Evolutionary conservation across 1,140 invertebrate genomes (phyloP).

Genomic region (Drosophila tsacasi): DNA sequence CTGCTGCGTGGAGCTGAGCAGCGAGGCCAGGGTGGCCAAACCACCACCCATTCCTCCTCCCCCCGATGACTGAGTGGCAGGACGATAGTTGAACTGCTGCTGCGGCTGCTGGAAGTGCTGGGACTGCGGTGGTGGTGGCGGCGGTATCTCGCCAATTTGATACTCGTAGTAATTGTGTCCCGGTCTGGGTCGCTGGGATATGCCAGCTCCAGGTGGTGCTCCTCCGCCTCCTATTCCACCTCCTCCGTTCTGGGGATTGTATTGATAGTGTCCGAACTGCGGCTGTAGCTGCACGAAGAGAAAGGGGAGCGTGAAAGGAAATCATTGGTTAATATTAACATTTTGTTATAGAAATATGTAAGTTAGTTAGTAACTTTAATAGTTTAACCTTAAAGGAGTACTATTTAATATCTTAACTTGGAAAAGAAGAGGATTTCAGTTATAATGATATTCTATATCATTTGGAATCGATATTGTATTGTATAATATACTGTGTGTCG

Average conservation of each 20-base stretch:
- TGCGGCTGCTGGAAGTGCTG: constrained; percentile 50
- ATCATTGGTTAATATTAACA: background rate
- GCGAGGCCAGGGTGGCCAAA: constrained; percentile 72
- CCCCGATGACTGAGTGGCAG: constrained; percentile 42
- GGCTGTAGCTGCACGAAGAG: constrained; percentile 11
- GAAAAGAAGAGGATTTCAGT: no score
- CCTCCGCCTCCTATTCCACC: background rate
- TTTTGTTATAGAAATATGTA: background rate
- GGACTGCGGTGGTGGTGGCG: constrained; percentile 54
- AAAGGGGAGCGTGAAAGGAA: background rate
- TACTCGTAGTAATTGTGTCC: constrained; percentile 82
- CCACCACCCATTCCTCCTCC: constrained; percentile 38
- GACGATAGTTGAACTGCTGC: constrained; percentile 76
- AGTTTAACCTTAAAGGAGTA: no score
- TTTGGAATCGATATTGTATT: no score
- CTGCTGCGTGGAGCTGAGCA: constrained; percentile 70
- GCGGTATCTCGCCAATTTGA: constrained; percentile 81
- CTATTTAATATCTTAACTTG: no score
- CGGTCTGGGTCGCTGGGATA: constrained; percentile 53
- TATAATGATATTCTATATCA: no score
- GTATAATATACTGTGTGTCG: no score
- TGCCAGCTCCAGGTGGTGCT: constrained; percentile 17
- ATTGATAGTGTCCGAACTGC: constrained; percentile 50
- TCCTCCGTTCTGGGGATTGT: constrained; percentile 33
- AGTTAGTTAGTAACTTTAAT: background rate